phyloP scores from a whole-genome alignment of 2,113 vertebrate species.

The Leptobrachium leishanense region DNA sequence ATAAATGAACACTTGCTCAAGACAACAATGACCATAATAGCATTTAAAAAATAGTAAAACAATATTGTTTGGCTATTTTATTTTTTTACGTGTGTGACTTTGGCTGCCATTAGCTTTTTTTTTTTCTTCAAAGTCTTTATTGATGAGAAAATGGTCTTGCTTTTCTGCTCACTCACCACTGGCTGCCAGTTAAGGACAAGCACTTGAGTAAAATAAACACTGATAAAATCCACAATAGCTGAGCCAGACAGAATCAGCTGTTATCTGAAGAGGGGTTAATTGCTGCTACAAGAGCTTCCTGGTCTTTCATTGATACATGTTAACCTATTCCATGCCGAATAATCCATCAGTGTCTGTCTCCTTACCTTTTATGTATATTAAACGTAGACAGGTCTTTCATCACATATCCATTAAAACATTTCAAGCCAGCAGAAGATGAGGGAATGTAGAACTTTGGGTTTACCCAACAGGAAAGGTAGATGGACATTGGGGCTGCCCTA shows the following conservation, averaged over 20 bases:
- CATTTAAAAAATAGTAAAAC: too few species aligned
- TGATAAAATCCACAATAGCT: constrained; percentile 4
- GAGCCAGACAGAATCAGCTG: constrained; percentile 2
- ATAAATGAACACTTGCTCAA: too few species aligned
- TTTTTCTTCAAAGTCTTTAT: not conserved
- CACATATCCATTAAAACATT: too few species aligned
- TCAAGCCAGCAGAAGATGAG: too few species aligned
- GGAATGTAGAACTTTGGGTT: too few species aligned
- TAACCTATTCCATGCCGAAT: constrained; percentile 5
- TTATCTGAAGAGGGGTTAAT: constrained; percentile 39
- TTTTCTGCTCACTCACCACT: not conserved
- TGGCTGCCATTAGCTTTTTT: not conserved
- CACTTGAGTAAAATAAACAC: constrained; percentile 38
- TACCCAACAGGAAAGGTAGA: too few species aligned
- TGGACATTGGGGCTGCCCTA: too few species aligned
- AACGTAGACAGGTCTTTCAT: too few species aligned
- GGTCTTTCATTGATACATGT: not conserved
- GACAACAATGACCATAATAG: too few species aligned
- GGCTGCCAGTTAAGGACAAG: constrained; percentile 8
- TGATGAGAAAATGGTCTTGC: not conserved
- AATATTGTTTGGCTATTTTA: too few species aligned
- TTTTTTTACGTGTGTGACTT: not conserved
- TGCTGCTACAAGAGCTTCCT: constrained; percentile 20
- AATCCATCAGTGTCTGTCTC: not conserved
- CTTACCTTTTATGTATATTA: not conserved